These are phyloP conservation scores for Camponotus floridanus DNA, from an alignment of 1,140 invertebrate genomes.

Conservation along the genomic window DNA sequence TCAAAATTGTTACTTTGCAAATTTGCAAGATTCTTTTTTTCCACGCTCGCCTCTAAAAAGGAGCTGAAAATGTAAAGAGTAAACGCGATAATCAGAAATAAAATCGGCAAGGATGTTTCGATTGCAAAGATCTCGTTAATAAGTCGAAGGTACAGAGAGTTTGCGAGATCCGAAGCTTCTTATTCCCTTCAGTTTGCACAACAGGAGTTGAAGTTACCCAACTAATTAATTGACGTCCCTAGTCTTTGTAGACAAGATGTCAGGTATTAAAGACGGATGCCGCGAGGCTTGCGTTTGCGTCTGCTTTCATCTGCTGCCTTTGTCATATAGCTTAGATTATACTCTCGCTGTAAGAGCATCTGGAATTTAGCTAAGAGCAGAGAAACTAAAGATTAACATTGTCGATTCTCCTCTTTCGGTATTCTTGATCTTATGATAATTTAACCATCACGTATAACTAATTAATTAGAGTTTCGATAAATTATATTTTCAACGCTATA, in stretches of 20 bases:
- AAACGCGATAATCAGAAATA: background rate
- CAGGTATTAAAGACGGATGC: slow-evolving; percentile 74
- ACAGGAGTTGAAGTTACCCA: slow-evolving; percentile 43
- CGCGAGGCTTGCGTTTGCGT: slow-evolving; percentile 75
- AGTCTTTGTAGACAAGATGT: slow-evolving; percentile 82
- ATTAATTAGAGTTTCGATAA: background rate
- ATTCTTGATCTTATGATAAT: slow-evolving; percentile 1
- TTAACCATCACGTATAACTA: background rate
- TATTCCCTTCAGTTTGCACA: slow-evolving; percentile 27
- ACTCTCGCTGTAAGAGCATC: slow-evolving; percentile 28
- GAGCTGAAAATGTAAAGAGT: too few relatives aligned
- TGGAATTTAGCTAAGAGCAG: slow-evolving; percentile 29
- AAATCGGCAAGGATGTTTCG: slow-evolving; percentile 4
- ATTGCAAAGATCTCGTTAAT: slow-evolving; percentile 8
- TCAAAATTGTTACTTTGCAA: background rate
- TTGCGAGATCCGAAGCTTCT: slow-evolving; percentile 42
- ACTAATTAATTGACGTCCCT: slow-evolving; percentile 83
- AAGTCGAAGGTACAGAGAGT: slow-evolving; percentile 3
- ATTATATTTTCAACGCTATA: background rate
- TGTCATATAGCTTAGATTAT: slow-evolving; percentile 71
- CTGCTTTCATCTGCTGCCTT: slow-evolving; percentile 70
- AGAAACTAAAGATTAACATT: slow-evolving; percentile 37
- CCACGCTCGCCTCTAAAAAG: background rate
- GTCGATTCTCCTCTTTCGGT: background rate
- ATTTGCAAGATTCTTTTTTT: background rate